phyloP scores from a whole-genome alignment of 2,113 vertebrate species.

The Stercorarius parasiticus region DNA sequence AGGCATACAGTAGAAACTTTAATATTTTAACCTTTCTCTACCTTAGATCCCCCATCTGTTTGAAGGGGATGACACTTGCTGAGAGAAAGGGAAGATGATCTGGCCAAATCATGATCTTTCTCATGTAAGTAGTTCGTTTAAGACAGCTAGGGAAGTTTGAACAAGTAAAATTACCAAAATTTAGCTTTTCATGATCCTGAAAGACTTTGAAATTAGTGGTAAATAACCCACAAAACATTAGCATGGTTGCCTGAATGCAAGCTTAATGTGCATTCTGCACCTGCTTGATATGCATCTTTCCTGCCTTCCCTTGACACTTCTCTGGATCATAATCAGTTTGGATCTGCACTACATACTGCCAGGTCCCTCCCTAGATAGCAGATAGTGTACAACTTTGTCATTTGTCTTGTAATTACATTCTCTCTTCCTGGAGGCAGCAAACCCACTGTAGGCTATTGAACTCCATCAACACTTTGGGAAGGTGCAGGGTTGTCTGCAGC shows the following conservation, averaged over 20 bases:
- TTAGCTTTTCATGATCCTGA: not conserved
- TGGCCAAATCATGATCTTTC: not conserved
- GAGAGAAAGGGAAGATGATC: not conserved
- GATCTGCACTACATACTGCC: not conserved
- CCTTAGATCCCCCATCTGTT: not conserved
- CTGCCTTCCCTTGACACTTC: not conserved
- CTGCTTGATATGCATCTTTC: not conserved
- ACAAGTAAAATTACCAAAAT: not conserved
- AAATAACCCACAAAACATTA: not conserved
- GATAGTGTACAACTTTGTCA: not conserved
- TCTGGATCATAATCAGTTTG: not conserved
- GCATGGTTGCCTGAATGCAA: not conserved
- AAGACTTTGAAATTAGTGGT: not conserved
- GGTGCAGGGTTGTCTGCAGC: rapidly evolving
- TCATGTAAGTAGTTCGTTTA: not conserved
- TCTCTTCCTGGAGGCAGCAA: not conserved
- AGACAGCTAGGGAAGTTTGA: not conserved
- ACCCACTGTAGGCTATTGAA: not conserved
- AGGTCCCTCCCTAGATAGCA: not conserved
- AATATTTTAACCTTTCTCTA: not conserved
- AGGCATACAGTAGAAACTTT: not conserved
- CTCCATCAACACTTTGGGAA: not conserved
- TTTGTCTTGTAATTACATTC: not conserved
- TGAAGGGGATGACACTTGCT: not conserved
- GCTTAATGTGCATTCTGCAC: not conserved